Evolutionary conservation across 2,888 invertebrate genomes (phyloP).

Genomic region (Lysandra coridon): DNA sequence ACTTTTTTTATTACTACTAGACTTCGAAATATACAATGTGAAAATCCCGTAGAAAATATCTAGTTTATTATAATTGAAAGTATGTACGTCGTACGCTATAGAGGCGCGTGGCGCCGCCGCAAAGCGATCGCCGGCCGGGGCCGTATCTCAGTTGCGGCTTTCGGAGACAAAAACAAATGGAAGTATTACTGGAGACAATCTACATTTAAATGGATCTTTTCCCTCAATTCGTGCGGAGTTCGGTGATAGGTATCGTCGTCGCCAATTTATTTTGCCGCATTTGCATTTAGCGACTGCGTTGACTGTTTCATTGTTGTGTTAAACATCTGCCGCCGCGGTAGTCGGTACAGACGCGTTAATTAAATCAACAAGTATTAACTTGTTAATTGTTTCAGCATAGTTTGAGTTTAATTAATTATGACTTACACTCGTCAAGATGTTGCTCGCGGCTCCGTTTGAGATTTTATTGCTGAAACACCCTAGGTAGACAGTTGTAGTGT

Average conservation of each 20-base stretch:
- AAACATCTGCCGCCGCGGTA: slow-evolving; percentile 33
- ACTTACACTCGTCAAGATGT: neutral
- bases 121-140: slow-evolving; percentile 59
- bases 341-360: slow-evolving; percentile 34
- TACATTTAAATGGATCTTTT: slow-evolving; percentile 80
- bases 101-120: slow-evolving; percentile 45
- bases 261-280: slow-evolving; percentile 73
- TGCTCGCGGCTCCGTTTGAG: neutral
- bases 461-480: neutral
- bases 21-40: neutral
- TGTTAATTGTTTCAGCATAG: slow-evolving; percentile 21
- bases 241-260: slow-evolving; percentile 74
- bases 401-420: slow-evolving; percentile 19
- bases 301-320: slow-evolving; percentile 36
- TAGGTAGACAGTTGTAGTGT: neutral
- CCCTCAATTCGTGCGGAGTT: slow-evolving; percentile 76
- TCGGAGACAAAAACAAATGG: slow-evolving; percentile 77
- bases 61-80: slow-evolving; percentile 30
- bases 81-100: neutral
- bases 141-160: slow-evolving; percentile 67
- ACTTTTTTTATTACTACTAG: neutral
- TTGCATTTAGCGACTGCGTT: slow-evolving; percentile 56
- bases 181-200: slow-evolving; percentile 78
- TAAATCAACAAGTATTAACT: slow-evolving; percentile 34
- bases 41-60: neutral